Conservation (phyloP, 2,113 vertebrate genomes). For the Pycnonotus jocosus region DNA sequence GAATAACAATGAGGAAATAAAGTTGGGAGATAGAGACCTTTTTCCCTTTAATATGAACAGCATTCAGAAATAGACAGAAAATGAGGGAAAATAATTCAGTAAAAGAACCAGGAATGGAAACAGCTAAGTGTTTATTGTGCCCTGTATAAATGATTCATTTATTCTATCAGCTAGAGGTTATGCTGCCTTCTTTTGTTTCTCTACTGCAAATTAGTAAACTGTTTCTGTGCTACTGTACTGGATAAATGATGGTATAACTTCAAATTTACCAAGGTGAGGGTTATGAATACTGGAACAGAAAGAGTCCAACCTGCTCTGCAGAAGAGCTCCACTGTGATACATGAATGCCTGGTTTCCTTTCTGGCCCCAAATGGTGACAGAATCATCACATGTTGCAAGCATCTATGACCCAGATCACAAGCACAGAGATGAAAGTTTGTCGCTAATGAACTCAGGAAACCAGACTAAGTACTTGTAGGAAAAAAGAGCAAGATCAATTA, state of each 20-base stretch:
- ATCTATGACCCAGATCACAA: background rate
- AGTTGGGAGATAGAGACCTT: slow-evolving; percentile 45
- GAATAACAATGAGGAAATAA: slow-evolving; percentile 85
- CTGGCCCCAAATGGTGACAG: background rate
- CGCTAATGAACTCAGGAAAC: background rate
- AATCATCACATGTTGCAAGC: background rate
- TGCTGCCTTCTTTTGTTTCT: background rate
- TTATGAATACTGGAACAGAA: background rate
- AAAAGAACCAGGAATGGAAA: slow-evolving; percentile 6
- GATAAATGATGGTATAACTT: background rate
- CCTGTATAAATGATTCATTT: slow-evolving; percentile 14
- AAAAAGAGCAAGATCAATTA: background rate
- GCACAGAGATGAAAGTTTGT: background rate
- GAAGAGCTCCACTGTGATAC: background rate
- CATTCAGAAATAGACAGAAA: background rate
- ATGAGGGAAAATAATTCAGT: background rate
- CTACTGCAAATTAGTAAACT: slow-evolving; percentile 3
- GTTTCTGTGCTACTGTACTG: background rate
- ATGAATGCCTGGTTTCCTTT: background rate
- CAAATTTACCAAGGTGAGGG: background rate
- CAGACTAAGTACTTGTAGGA: background rate
- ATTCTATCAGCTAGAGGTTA: background rate
- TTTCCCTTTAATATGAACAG: slow-evolving; percentile 27
- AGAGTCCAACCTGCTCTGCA: background rate
- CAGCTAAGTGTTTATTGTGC: background rate